Base-by-base conservation (phyloP, 2,888 invertebrate species). In the Alloplasta piceator region DNA sequence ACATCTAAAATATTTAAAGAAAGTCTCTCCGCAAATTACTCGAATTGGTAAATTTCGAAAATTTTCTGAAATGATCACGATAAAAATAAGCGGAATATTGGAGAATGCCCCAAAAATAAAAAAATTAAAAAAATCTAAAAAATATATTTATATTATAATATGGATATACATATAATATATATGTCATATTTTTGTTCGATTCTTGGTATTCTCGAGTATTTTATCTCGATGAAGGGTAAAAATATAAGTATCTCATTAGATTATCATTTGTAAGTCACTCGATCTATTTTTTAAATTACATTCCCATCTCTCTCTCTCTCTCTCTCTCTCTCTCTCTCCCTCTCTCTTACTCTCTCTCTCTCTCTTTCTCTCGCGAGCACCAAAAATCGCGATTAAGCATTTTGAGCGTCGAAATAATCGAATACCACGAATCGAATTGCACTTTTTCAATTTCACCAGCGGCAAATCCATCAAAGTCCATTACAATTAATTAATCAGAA, bases 381-480 rank as follows among this genome's bases (percentile, higher is more conserved):
- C 70, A 48, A 12, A 14, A 52, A 7, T 16, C 52, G 26, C 26
- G 26, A 26, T 26, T 26, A 26, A 26, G 26, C 26, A 63, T 70
- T 9, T 73, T 74, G 78, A 74, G 72, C 66, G 55, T 60, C 73
- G 55, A 50, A 52, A 3, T 80, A 26, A 55, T 66, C 48, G 52
- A 81, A 81, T 74, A 81, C 77, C 77, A 81, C 52, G 77, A 73
- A 81, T 81, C 77, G 70, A 81, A 56, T 58, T 58, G 63, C 67
- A 26, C 26, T 26, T 26, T 26, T 26, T 26, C 26, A 1, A 26
- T 2, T 26, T 26, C 26, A 26, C 26, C 3, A n/a, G 63, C 3
- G 26, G 3, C 77, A 70, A 63, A 74, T 68, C 73, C 50, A 74
- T 74, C 74, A 1, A 26, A 26, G 26, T n/a, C n/a, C n/a, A n/a